These are phyloP conservation scores for Papilio aristodemus DNA, from an alignment of 1,140 invertebrate species.

Conservation along the genomic window DNA sequence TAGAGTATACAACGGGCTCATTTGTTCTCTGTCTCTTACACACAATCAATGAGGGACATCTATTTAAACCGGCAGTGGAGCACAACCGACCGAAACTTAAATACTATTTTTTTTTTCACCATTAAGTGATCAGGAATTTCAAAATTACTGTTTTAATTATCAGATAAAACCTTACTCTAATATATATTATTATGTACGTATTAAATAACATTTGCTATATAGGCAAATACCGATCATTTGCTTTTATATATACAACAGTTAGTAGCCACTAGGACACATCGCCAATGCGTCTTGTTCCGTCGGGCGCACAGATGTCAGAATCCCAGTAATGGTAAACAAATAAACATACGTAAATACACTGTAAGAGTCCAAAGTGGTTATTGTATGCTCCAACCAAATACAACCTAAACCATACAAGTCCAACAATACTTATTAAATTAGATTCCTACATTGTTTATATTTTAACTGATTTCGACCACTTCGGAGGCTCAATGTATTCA, in stretches of 20 bases:
- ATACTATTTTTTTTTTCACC: constrained; percentile 11
- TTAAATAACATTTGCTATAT: constrained; percentile 34
- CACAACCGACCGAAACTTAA: constrained; percentile 33
- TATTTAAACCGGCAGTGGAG: constrained; percentile 22
- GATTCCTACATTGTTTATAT: neutral
- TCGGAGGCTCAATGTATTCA: neutral
- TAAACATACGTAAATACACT: too few relatives aligned
- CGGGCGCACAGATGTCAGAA: neutral
- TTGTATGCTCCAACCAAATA: too few relatives aligned
- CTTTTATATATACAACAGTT: constrained; percentile 25
- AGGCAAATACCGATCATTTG: constrained; percentile 26
- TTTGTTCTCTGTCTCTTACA: constrained; percentile 56
- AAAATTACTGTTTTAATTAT: constrained; percentile 21
- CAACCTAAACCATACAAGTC: too few relatives aligned
- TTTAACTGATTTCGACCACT: neutral
- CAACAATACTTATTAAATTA: neutral
- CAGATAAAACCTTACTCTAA: constrained; percentile 32
- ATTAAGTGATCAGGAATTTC: constrained; percentile 15
- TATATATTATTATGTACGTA: constrained; percentile 35
- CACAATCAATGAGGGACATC: constrained; percentile 31
- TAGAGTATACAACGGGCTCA: constrained; percentile 57
- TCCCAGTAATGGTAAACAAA: too few relatives aligned
- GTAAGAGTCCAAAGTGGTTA: too few relatives aligned
- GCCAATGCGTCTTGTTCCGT: neutral
- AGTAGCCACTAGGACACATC: neutral